A percentile compares a stretch with the other conserved stretches of the same genome.
Evolutionary conservation across 2,113 vertebrate genomes (phyloP).

Genomic region (Gorsachius goisagi): DNA sequence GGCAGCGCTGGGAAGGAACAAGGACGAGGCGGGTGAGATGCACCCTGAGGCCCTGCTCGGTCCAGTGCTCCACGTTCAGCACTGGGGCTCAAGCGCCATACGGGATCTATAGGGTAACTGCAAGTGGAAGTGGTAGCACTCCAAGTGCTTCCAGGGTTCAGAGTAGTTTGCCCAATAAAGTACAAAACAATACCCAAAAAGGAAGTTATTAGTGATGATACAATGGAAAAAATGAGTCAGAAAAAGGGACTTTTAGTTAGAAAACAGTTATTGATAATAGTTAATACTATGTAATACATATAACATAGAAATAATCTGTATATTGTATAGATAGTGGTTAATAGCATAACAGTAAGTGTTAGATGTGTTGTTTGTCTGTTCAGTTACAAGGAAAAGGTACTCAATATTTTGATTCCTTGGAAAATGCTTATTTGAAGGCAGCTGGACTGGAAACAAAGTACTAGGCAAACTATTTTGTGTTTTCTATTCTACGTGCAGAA

Average conservation of each 20-base stretch:
- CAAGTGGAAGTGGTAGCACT: background rate
- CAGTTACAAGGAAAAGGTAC: background rate
- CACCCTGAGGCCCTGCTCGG: rapidly evolving
- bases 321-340: background rate
- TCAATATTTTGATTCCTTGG: background rate
- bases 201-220: background rate
- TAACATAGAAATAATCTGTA: background rate
- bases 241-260: background rate
- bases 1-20: background rate
- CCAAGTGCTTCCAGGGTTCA: background rate
- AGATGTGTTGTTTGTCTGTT: background rate
- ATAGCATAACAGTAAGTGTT: background rate
- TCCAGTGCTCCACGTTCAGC: background rate
- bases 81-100: background rate
- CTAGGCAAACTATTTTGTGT: background rate
- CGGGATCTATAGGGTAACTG: background rate
- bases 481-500: background rate
- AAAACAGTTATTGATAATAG: background rate
- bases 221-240: background rate
- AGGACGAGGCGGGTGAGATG: rapidly evolving
- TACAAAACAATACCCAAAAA: background rate
- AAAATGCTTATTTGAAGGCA: background rate
- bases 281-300: background rate
- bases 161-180: background rate
- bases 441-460: background rate